Base-by-base conservation (phyloP, 2,797 vertebrate genomes). In the Parauchenoglanis ngamensis region DNA sequence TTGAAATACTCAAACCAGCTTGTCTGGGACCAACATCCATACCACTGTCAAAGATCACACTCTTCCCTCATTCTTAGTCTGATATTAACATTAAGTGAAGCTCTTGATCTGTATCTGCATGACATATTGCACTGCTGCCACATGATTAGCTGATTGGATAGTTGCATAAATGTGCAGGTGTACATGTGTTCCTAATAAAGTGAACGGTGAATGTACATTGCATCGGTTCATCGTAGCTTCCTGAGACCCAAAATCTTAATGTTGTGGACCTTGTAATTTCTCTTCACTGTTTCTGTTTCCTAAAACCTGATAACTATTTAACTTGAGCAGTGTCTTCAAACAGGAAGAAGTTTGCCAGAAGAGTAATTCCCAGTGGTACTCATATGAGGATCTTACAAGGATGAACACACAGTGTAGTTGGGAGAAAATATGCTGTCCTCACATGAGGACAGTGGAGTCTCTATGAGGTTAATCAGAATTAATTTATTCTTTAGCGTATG, bases 131-230 rank as follows among this genome's bases (percentile, higher is more conserved):
- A 40, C 40, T 46, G 7, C 35, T 46, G 40, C 2, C 2, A 23
- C 40, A 25, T 19, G 40, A 44, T 72, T 72, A 0, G 68, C 35
- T 72, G 68, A 44, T 23, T 68, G 19, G 35, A 46, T 73, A 25
- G 44, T n/a, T 75, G 72, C 46, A 15, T 75, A 75, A 75, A 75
- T 75, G 12, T 75, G 44, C 72, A 52, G 46, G 72, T 25, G 44
- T 49, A 25, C 49, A 15, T 5, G 19, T 15, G 49, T 76, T 46
- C 40, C 70, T 46, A 46, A 46, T 46, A 73, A 73, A 73, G 40
- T 68, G 70, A 10, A 11, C 4, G 70, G 21, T 49, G 3, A 44
- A 44, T 44, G 12, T 72, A 44, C 21, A 40, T 44, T 72, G 19
- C 23, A 72, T 0, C 44, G 21, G 17, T 35, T 35, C 31, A 17